Evolutionary conservation across 2,113 vertebrate genomes (phyloP), one percentile per base, ranked within the genome.

Genomic region (Alligator mississippiensis): DNA sequence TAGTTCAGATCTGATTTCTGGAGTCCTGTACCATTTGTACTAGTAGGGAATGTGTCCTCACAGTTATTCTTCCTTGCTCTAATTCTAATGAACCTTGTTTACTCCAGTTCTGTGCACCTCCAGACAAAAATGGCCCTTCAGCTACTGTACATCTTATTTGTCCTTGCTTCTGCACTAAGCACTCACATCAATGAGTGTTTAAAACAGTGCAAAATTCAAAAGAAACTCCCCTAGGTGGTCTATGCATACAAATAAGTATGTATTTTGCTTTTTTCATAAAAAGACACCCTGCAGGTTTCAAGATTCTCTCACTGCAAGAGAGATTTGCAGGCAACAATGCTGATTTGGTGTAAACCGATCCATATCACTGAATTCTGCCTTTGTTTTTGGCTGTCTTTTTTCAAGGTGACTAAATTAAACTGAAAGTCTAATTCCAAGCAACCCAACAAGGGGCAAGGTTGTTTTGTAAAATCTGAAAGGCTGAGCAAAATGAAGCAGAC

Each of bases 401-500:
- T 96, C 97, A 98, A 98, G 97, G 96, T 97, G 96, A 98, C 92
- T 94, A 95, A 97, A 97, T 97, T 97, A 95, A 97, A 97, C 91
- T 68, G 61, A 30, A 96, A 95, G 87, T 72, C 88, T 81, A 91
- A 88, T 95, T 92, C 92, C 91, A 87, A 77, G 80, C 92, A 96
- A 93, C 90, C 74, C 90, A 88, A 97, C 85, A 21, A 94, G 84
- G 77, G 93, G 85, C 81, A 89, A 84, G 47, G 82, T 72, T 89
- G 92, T 82, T 97, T 61, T 90, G 89, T 85, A 90, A 91, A 93
- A 96, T 82, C 80, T 94, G 38, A 94, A 95, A 97, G 83, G 92
- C 91, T 94, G 80, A 94, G 70, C 75, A 94, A 88, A 85, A 86
- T 9, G 77, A 93, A 93, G 92, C 12, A 74, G 76, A 81, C 9